Conservation (phyloP, 2,797 vertebrate species). For the Hemitrygon akajei region DNA sequence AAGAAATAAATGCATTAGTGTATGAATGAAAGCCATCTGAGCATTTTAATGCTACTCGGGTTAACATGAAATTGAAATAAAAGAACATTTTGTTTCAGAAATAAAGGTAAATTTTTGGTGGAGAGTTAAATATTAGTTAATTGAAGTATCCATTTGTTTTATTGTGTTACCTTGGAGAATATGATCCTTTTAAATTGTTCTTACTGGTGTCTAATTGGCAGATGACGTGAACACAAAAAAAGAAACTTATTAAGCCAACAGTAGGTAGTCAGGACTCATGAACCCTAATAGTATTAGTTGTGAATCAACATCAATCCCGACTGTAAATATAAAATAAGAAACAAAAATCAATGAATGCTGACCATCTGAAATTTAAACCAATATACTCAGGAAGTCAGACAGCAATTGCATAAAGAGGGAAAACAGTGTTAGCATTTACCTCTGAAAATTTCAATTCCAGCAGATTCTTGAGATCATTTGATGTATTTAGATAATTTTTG, state of each 20-base stretch:
- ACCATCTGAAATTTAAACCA: too few relatives aligned
- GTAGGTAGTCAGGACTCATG: background rate
- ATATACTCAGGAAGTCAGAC: too few relatives aligned
- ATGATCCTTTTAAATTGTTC: background rate
- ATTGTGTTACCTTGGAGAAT: background rate
- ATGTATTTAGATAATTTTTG: too few relatives aligned
- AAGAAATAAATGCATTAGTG: background rate
- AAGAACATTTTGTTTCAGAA: background rate
- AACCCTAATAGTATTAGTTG: background rate
- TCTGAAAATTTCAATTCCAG: too few relatives aligned
- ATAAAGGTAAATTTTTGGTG: background rate
- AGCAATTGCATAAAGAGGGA: too few relatives aligned
- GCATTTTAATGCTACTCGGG: background rate
- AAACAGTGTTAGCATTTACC: too few relatives aligned
- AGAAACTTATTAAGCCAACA: background rate
- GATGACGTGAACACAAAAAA: background rate
- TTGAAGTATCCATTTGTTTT: too few relatives aligned
- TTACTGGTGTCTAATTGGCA: background rate
- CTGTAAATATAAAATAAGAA: background rate
- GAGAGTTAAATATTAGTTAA: background rate
- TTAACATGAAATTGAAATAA: background rate
- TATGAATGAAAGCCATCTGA: background rate
- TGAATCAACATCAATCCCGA: background rate
- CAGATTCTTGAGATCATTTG: too few relatives aligned
- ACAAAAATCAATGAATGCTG: too few relatives aligned